phyloP scores from a whole-genome alignment of 2,113 vertebrate species.

The Garra rufa region DNA sequence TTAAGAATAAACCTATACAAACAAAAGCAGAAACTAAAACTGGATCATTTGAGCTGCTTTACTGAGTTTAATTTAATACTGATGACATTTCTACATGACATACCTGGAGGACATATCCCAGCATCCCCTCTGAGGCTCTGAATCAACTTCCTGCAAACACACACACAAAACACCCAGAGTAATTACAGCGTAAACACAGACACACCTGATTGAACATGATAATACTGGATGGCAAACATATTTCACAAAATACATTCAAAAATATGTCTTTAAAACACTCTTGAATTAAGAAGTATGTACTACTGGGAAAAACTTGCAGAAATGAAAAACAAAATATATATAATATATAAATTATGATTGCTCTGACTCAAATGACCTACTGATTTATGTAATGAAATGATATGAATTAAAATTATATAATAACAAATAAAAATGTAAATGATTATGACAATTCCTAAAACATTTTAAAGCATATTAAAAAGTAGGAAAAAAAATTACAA shows the following conservation, averaged over 20 bases:
- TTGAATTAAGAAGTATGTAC: background rate
- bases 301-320: too few relatives aligned
- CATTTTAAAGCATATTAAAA: too few relatives aligned
- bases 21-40: background rate
- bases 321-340: too few relatives aligned
- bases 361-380: too few relatives aligned
- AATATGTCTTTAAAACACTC: background rate
- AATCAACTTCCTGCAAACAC: conserved; percentile 81
- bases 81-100: background rate
- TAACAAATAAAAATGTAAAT: too few relatives aligned
- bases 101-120: conserved; percentile 81
- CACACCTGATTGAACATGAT: background rate
- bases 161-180: conserved; percentile 37
- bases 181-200: background rate
- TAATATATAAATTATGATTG: too few relatives aligned
- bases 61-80: background rate
- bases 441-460: too few relatives aligned
- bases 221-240: background rate
- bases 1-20: background rate
- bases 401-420: too few relatives aligned
- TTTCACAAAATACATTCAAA: background rate
- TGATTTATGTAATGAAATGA: too few relatives aligned
- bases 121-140: conserved; percentile 88
- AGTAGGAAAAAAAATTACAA: too few relatives aligned
- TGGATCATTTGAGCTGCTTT: background rate